Evolutionary conservation across 2,888 invertebrate species (phyloP).

Genomic region (Tigriopus californicus): DNA sequence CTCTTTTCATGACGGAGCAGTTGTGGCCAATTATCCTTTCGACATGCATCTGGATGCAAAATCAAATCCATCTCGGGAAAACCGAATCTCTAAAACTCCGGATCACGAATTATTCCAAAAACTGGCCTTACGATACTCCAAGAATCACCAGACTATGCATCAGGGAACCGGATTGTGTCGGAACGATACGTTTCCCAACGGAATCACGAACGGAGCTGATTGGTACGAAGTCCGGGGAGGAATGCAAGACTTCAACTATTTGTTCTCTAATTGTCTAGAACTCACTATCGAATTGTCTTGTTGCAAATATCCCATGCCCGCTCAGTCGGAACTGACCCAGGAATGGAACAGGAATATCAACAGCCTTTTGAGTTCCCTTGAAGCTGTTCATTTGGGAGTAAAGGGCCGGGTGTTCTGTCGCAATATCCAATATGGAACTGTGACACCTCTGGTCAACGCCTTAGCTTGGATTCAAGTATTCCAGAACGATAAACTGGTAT

Average conservation of each 20-base stretch:
- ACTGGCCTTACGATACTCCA: conserved; percentile 48
- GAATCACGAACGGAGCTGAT: conserved; percentile 66
- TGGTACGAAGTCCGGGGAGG: conserved; percentile 64
- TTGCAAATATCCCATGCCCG: conserved; percentile 48
- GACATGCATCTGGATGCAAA: conserved; percentile 39
- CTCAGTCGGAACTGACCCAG: conserved; percentile 30
- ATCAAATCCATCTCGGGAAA: conserved; percentile 26
- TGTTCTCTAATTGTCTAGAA: conserved; percentile 66
- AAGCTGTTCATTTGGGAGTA: conserved; percentile 1
- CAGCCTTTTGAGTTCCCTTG: conserved; percentile 47
- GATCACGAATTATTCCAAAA: conserved; percentile 55
- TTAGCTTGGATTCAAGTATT: not conserved
- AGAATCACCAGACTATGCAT: conserved; percentile 49
- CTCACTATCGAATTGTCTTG: conserved; percentile 71
- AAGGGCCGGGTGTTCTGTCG: not conserved
- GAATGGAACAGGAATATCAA: conserved; percentile 63
- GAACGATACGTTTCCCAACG: conserved; percentile 48
- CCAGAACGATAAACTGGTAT: not conserved
- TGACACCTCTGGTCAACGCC: not conserved
- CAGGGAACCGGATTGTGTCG: conserved; percentile 44
- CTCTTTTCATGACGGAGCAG: conserved; percentile 61
- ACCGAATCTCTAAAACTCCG: conserved; percentile 56
- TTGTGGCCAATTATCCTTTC: conserved; percentile 59
- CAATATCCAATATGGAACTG: not conserved
- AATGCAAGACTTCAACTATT: conserved; percentile 80